These are phyloP conservation scores for Serrognathus titanus DNA, from an alignment of 2,888 invertebrate species.

Conservation along the genomic window DNA sequence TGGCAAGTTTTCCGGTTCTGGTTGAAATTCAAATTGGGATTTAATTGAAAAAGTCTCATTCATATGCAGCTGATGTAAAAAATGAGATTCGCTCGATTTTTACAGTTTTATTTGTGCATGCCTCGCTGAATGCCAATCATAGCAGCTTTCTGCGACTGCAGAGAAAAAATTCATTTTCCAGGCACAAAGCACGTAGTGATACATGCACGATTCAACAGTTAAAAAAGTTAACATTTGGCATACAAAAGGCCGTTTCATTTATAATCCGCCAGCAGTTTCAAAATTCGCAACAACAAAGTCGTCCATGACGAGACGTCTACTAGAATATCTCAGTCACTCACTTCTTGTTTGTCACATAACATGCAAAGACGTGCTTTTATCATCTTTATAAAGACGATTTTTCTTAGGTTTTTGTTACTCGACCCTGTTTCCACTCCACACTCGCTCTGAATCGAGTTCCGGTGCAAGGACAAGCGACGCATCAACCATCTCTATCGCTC, in stretches of 20 bases:
- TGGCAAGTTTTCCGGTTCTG: constrained; percentile 37
- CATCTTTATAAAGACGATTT: constrained; percentile 51
- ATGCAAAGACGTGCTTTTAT: constrained; percentile 51
- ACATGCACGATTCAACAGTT: constrained; percentile 47
- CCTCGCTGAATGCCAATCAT: constrained; percentile 45
- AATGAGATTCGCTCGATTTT: constrained; percentile 45
- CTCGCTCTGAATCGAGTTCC: constrained; percentile 40
- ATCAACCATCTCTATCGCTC: constrained; percentile 35
- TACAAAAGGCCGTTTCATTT: constrained; percentile 45
- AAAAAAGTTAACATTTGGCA: constrained; percentile 35
- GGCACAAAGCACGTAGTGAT: constrained; percentile 40
- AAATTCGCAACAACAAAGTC: constrained; percentile 47
- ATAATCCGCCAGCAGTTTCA: constrained; percentile 42
- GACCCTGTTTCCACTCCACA: constrained; percentile 45
- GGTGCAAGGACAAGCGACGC: constrained; percentile 33
- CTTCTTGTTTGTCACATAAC: constrained; percentile 50
- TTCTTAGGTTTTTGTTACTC: constrained; percentile 48
- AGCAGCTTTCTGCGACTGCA: constrained; percentile 26
- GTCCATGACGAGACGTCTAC: constrained; percentile 45
- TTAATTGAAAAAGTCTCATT: constrained; percentile 53
- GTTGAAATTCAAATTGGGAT: constrained; percentile 46
- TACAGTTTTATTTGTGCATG: constrained; percentile 43
- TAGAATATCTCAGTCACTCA: constrained; percentile 51
- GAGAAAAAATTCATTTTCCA: constrained; percentile 33
- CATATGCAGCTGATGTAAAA: constrained; percentile 49